Evolutionary conservation across 2,888 invertebrate genomes (phyloP), one percentile per base, ranked within the genome.

Genomic region (Plebejus melissa): DNA sequence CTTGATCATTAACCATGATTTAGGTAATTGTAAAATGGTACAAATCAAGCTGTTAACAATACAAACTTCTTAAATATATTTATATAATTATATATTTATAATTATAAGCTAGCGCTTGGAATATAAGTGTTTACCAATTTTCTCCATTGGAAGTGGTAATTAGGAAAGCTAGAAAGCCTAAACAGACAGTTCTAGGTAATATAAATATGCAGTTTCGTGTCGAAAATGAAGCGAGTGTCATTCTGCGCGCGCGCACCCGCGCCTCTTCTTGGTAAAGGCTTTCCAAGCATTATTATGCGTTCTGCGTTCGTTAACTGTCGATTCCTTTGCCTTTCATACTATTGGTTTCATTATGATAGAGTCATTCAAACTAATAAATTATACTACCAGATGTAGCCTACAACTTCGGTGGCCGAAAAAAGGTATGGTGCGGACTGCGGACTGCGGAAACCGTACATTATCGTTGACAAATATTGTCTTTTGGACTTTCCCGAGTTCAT

Each of bases 201-300:
- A 11, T 71, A 71, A 71, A 71, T 71, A 71, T 71, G 71, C 71
- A 71, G 71, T 28, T 46, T 50, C 46, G 46, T 46, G 46, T 32
- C 72, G 32, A 72, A 54, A 72, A 72, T 50, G 46, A 50, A 72
- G 72, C 6, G 28, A 77, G 74, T 77, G 78, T 77, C 76, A 76
- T 84, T 86, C 82, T 79, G 81, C 80, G 82, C 88, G 85, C 86
- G 87, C 84, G 80, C 82, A 78, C 83, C 83, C 81, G 82, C 84
- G 80, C 82, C 82, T 86, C 82, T 89, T 88, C 90, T 86, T 79
- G 83, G 91, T 89, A 91, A 83, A 83, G 87, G 90, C 90, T 92
- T 91, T 90, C 87, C 89, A 85, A 83, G 82, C 84, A 83, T 75
- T 46, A 74, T 41, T 84, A 87, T 87, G 87, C 84, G 77, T 75